These are phyloP conservation scores for Pionites leucogaster DNA, from an alignment of 2,113 vertebrate species.

Conservation along the genomic window DNA sequence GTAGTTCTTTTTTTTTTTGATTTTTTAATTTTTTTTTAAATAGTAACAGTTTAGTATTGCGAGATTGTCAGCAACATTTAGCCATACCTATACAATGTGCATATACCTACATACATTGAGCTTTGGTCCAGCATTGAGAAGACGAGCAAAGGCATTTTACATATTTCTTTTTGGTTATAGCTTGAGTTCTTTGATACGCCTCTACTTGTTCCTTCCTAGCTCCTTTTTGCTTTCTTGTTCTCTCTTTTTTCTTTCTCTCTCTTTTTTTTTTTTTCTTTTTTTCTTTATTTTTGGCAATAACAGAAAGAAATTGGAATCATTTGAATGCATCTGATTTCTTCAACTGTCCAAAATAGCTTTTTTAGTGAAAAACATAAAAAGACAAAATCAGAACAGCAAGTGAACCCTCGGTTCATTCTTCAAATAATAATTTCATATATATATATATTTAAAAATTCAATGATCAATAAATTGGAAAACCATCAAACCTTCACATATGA, in stretches of 20 bases:
- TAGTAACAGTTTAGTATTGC: slow-evolving; percentile 88
- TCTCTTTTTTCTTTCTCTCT: slow-evolving; percentile 2
- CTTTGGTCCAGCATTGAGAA: slow-evolving; percentile 99
- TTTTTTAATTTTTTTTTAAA: slow-evolving; percentile 74
- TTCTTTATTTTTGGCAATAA: not conserved
- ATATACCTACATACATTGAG: slow-evolving; percentile 94
- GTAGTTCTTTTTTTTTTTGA: slow-evolving; percentile 66
- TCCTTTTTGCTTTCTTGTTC: slow-evolving; percentile 74
- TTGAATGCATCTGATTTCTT: slow-evolving; percentile 65
- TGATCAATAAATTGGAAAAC: slow-evolving; percentile 56
- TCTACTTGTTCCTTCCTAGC: slow-evolving; percentile 82
- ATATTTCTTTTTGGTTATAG: slow-evolving; percentile 95
- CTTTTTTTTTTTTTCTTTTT: slow-evolving; percentile 16
- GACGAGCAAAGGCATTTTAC: slow-evolving; percentile 89
- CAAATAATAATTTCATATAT: slow-evolving; percentile 9
- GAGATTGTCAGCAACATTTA: slow-evolving; percentile 98
- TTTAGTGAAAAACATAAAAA: slow-evolving; percentile 47
- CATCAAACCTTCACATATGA: slow-evolving; percentile 64
- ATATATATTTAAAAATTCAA: not conserved
- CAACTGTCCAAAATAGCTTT: slow-evolving; percentile 60
- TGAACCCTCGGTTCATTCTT: slow-evolving; percentile 3
- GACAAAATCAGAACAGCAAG: slow-evolving; percentile 33
- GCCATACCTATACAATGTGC: slow-evolving; percentile 98
- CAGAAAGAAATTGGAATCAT: slow-evolving; percentile 64
- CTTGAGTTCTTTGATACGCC: slow-evolving; percentile 87